A percentile compares a stretch with the other conserved stretches of the same genome.
phyloP scores from a whole-genome alignment of 2,113 vertebrate species.

The Serinus canaria region DNA sequence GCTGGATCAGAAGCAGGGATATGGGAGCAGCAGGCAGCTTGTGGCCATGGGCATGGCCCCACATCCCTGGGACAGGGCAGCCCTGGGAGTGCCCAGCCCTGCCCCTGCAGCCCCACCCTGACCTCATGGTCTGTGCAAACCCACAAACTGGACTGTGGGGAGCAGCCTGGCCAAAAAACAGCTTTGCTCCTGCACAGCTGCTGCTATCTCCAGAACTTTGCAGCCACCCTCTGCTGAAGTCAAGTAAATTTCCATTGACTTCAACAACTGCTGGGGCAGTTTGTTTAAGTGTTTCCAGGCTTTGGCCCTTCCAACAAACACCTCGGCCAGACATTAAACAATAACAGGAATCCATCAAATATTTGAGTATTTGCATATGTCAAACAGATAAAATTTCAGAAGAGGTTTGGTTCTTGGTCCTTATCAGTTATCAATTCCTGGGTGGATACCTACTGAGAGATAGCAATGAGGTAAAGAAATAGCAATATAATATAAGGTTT shows the following conservation, averaged over 20 bases:
- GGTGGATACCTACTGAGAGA: background rate
- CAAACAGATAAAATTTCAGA: background rate
- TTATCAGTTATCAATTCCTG: background rate
- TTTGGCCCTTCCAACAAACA: slow-evolving; percentile 4
- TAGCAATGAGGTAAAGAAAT: background rate
- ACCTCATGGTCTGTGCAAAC: background rate
- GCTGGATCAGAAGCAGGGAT: background rate
- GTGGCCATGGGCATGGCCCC: rapidly evolving
- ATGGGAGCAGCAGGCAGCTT: background rate
- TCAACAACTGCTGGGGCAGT: background rate
- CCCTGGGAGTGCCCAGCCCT: background rate
- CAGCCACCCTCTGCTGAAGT: background rate
- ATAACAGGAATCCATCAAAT: background rate
- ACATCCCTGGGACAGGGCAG: background rate
- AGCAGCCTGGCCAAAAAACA: background rate
- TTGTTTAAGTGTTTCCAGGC: slow-evolving; percentile 8
- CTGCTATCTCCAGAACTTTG: background rate
- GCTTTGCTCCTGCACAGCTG: background rate
- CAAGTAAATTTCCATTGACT: slow-evolving; percentile 17
- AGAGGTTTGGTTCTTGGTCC: background rate
- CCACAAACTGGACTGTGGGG: background rate
- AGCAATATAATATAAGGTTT: background rate
- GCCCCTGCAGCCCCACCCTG: background rate
- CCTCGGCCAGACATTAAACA: background rate
- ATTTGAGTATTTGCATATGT: background rate